Conservation (phyloP, 2,113 vertebrate genomes). For the Ptilorrhoa leucosticta region DNA sequence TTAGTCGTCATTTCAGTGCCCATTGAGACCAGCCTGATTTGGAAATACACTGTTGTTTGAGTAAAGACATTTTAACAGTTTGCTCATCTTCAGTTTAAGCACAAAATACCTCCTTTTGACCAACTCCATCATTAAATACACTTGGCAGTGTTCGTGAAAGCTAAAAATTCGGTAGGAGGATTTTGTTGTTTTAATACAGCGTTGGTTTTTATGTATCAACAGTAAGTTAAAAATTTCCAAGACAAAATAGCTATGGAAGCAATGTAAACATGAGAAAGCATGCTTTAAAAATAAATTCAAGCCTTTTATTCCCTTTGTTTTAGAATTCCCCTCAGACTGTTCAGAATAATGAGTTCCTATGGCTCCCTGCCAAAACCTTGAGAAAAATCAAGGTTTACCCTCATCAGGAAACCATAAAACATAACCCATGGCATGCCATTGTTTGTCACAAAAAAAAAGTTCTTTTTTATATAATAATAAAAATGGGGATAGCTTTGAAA, state of each 20-base stretch:
- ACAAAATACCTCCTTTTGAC: neutral
- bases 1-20: neutral
- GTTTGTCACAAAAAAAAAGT: neutral
- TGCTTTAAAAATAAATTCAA: slow-evolving; percentile 20
- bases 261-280: neutral
- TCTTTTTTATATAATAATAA: neutral
- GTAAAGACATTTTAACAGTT: neutral
- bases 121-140: neutral
- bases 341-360: slow-evolving; percentile 33
- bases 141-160: neutral
- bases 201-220: neutral
- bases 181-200: neutral
- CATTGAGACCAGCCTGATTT: neutral
- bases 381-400: neutral
- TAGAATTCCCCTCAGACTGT: neutral
- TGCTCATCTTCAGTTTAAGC: neutral
- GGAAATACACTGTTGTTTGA: neutral
- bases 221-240: neutral
- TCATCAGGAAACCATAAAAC: slow-evolving; percentile 29
- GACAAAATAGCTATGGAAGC: neutral
- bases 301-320: slow-evolving; percentile 14
- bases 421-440: neutral
- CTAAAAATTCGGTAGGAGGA: neutral
- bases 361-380: slow-evolving; percentile 34
- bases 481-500: neutral